Evolutionary conservation across 2,113 vertebrate genomes (phyloP), one percentile per base, ranked within the genome.

Genomic region (Aegotheles bennettii): DNA sequence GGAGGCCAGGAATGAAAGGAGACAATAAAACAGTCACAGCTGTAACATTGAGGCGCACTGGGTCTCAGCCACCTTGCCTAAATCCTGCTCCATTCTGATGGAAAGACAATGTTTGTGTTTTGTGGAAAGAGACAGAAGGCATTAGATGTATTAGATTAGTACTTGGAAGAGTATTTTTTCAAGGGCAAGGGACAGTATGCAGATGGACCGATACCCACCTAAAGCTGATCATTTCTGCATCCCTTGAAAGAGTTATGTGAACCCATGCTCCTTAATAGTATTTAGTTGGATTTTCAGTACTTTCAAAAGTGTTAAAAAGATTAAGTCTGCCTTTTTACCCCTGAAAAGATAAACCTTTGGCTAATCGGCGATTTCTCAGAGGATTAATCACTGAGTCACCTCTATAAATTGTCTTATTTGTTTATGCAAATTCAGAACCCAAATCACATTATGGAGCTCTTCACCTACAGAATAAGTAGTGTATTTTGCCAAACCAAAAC

Each of bases 361-460:
- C 76, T 68, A 79, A 92, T 40, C 35, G 56, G 48, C 35, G 73
- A 51, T 75, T 85, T 81, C 67, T 82, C 19, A 59, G 33, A 82
- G 23, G 42, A 42, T 86, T 83, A 79, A 40, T 80, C 67, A 40
- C 20, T 1, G 31, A 70, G 11, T 86, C 74, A 23, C 45, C 13
- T 1, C 11, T 61, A 50, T 16, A 88, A 88, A 29, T 6, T 57
- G 21, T 64, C n/a, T 38, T n/a, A 65, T 33, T 40, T 56, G 11
- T 59, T 95, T 84, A 95, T 43, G 45, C n/a, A 76, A 83, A 71
- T 64, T 80, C 54, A 77, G 48, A 88, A 92, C 40, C 95, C 35
- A 83, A 81, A 75, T n/a, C 18, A 36, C 14, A 43, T 59, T 56
- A 53, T 10, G 7, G 8, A 69, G 18, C 42, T 84, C 48, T 73